Evolutionary conservation across 1,140 invertebrate species (phyloP).

Genomic region (Pogonomyrmex barbatus): DNA sequence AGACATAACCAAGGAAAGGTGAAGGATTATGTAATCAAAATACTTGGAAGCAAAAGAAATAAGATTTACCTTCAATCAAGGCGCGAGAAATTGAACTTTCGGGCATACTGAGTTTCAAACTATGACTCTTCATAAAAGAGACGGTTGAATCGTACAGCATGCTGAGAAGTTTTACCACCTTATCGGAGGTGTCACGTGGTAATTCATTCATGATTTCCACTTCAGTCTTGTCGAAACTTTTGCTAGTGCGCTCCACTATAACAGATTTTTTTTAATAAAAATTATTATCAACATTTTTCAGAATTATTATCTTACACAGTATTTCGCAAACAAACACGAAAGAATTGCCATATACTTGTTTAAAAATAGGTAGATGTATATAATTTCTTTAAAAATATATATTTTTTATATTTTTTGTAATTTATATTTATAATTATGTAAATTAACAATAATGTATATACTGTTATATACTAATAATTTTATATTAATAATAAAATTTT

Average conservation of each 20-base stretch:
- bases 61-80: conserved; percentile 88
- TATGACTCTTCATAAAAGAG: conserved; percentile 88
- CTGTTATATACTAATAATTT: conserved; percentile 3
- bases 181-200: conserved; percentile 85
- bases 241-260: conserved; percentile 84
- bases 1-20: conserved; percentile 42
- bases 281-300: not conserved
- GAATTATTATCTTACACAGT: not conserved
- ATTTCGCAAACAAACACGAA: not conserved
- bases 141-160: conserved; percentile 86
- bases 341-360: not conserved
- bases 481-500: not conserved
- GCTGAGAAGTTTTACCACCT: conserved; percentile 85
- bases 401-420: conserved; percentile 24
- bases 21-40: conserved; percentile 68
- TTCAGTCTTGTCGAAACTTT: conserved; percentile 85
- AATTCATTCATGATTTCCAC: conserved; percentile 85
- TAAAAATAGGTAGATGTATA: not conserved
- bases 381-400: not conserved
- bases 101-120: conserved; percentile 88
- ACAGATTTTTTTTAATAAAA: conserved; percentile 1
- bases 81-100: conserved; percentile 87
- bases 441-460: conserved; percentile 24
- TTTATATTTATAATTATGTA: not conserved
- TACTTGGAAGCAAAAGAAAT: conserved; percentile 20